Conservation (phyloP, 2,888 invertebrate species). For the Mythimna lalbum region DNA sequence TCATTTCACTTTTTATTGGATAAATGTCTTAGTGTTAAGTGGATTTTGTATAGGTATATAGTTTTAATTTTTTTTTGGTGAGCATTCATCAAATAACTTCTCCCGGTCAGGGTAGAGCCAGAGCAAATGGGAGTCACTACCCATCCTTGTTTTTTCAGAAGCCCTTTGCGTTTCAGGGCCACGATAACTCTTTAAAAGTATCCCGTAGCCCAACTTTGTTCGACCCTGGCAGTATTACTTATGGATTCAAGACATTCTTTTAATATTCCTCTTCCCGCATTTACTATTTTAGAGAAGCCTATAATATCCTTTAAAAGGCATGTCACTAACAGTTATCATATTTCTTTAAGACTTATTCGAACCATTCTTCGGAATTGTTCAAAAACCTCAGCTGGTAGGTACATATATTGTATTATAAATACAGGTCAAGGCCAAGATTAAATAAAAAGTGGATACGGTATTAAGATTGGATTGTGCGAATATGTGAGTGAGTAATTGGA, state of each 20-base stretch:
- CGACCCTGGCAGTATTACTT: constrained; percentile 2
- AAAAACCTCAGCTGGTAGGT: background rate
- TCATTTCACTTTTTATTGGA: background rate
- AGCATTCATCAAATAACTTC: too few relatives aligned
- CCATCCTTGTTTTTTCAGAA: too few relatives aligned
- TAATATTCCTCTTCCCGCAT: constrained; percentile 39
- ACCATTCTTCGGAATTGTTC: background rate
- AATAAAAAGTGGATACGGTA: background rate
- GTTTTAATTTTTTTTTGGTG: too few relatives aligned
- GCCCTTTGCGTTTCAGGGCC: too few relatives aligned
- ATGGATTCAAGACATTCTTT: constrained; percentile 35
- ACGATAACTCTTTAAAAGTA: too few relatives aligned
- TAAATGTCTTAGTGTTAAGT: too few relatives aligned
- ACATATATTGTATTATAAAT: background rate
- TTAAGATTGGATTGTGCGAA: background rate
- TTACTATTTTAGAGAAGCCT: constrained; percentile 41
- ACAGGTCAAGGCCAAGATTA: constrained; percentile 1
- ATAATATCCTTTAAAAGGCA: too few relatives aligned
- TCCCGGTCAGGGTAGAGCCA: too few relatives aligned
- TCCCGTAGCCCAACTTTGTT: background rate
- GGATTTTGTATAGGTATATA: too few relatives aligned
- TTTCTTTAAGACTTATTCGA: background rate
- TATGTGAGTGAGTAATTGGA: background rate
- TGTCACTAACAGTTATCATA: constrained; percentile 10
- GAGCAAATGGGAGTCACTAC: too few relatives aligned